Percentiles rank a stretch among this genome's conserved stretches.
Conservation (phyloP, 2,888 invertebrate genomes). For the Galerucella pusilla region DNA sequence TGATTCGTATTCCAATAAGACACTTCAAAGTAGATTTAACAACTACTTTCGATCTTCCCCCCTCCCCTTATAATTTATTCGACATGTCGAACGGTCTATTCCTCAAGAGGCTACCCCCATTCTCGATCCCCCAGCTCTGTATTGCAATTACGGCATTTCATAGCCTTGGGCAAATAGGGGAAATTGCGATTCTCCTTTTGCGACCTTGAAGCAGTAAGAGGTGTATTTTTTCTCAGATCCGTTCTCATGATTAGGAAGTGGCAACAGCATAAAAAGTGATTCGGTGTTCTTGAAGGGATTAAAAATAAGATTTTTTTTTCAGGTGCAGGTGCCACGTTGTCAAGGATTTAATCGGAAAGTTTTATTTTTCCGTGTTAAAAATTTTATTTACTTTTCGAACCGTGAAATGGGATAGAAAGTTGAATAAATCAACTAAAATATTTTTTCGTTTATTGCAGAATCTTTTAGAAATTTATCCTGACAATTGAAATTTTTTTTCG, state of each 20-base stretch:
- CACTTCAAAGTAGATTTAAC: constrained; percentile 40
- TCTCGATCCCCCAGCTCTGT: constrained; percentile 30
- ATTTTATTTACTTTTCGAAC: neutral
- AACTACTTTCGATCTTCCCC: constrained; percentile 35
- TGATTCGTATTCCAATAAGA: constrained; percentile 41
- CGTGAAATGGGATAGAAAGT: too few relatives aligned
- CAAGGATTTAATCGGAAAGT: neutral
- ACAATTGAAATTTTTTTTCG: too few relatives aligned
- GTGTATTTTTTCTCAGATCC: neutral
- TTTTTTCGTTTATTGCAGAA: too few relatives aligned
- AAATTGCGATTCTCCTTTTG: constrained; percentile 35
- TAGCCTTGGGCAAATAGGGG: constrained; percentile 50
- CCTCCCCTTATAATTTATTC: constrained; percentile 49
- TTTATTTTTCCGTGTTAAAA: neutral
- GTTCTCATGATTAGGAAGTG: neutral
- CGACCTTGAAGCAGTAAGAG: constrained; percentile 26
- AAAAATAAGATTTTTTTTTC: neutral
- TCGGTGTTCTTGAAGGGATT: neutral
- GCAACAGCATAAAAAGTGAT: neutral
- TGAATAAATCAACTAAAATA: too few relatives aligned
- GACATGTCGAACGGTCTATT: constrained; percentile 43
- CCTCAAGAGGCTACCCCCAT: constrained; percentile 30
- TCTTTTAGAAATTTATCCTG: too few relatives aligned
- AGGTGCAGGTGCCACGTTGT: neutral
- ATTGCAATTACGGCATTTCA: constrained; percentile 51